Evolutionary conservation across 2,888 invertebrate genomes (phyloP), one percentile per base, ranked within the genome.

Genomic region (Parasteatoda lunata): DNA sequence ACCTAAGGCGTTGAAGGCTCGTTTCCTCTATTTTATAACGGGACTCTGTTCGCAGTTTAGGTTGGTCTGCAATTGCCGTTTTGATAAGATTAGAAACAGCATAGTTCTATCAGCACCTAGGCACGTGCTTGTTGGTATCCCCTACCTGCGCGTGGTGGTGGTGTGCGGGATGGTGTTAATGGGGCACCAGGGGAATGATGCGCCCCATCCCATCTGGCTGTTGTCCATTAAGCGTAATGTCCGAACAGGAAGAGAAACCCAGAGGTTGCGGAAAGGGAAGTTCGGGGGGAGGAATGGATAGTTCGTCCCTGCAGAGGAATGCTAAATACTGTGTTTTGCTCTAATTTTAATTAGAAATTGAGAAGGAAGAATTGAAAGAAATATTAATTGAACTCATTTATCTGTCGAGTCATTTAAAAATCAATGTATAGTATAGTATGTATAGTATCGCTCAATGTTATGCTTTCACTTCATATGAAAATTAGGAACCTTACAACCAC

Each of bases 171-270:
- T 73, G 69, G 69, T 81, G 81, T 75, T 81, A 81, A 81, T 81
- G 81, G 81, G 66, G 59, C 81, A 69, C 81, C 59, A 59, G 85
- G 85, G 80, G 70, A 69, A 45, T 49, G 59, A 3, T 54, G 54
- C 52, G 47, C 70, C 75, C 76, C 59, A 30, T 47, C 52, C n/a
- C 49, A 51, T 59, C 66, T 47, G 11, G 30, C 47, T 65, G 64
- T n/a, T 69, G 85, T 79, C 84, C 84, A 79, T 85, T 85, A 85
- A 64, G 75, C 78, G 64, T 85, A 79, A 85, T 85, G 84, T 85
- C 84, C 84, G 84, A 79, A 75, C 79, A 79, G 85, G 85, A 76
- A 82, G 76, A 75, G 75, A n/a, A 7, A n/a, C 59, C 75, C 82
- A 66, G 76, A 54, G 73, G 78, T 69, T 77, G 83, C 77, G 77